Evolutionary conservation across 2,888 invertebrate species (phyloP).

Genomic region (Neoascia interrupta): DNA sequence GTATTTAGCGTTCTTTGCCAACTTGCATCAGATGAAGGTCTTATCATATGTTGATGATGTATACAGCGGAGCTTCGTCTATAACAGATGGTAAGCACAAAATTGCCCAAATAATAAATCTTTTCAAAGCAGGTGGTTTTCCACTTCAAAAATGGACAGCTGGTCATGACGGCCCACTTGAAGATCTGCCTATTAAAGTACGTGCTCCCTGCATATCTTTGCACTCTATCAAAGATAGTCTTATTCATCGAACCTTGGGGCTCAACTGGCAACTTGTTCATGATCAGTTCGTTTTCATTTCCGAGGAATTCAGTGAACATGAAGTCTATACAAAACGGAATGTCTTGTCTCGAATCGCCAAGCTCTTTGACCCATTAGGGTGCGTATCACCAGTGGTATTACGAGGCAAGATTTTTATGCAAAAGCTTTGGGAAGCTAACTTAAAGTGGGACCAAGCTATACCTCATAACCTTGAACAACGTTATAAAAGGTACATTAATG

Average conservation of each 20-base stretch:
- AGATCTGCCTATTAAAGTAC: background rate
- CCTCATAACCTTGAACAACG: too few relatives aligned
- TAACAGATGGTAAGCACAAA: background rate
- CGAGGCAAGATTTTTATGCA: too few relatives aligned
- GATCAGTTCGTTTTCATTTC: background rate
- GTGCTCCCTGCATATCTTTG: background rate
- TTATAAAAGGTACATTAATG: too few relatives aligned
- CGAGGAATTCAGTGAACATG: background rate
- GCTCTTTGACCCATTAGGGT: too few relatives aligned
- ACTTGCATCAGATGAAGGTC: background rate
- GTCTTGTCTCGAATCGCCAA: too few relatives aligned
- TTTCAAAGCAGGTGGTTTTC: background rate
- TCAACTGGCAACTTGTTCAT: background rate
- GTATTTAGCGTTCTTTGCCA: background rate
- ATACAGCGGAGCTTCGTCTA: background rate
- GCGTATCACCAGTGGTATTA: too few relatives aligned
- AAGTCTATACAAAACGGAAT: background rate
- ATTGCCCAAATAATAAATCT: background rate
- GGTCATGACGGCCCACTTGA: background rate
- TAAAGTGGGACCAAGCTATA: too few relatives aligned
- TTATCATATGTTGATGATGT: slow-evolving; percentile 11
- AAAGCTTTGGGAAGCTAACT: too few relatives aligned
- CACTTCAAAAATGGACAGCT: background rate
- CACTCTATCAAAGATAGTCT: background rate
- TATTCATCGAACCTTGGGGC: background rate